phyloP scores from a whole-genome alignment of 2,888 invertebrate species.

The Lasioglossum marginatum region DNA sequence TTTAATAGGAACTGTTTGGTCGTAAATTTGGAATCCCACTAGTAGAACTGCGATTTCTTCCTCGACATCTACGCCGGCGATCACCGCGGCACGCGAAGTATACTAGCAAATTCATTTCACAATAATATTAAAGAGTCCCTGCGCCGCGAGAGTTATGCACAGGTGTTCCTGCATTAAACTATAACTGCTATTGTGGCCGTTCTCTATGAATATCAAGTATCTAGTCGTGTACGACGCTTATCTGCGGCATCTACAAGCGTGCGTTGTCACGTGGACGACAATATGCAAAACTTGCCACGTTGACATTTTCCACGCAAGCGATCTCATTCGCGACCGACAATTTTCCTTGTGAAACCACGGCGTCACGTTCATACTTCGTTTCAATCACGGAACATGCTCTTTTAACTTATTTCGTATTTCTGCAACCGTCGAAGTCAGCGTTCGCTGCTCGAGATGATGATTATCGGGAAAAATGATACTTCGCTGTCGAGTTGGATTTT shows the following conservation, averaged over 20 bases:
- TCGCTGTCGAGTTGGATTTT: neutral
- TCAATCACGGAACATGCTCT: neutral
- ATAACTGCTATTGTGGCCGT: slow-evolving; percentile 26
- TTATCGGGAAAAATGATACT: neutral
- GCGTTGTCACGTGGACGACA: slow-evolving; percentile 20
- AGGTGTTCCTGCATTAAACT: slow-evolving; percentile 40
- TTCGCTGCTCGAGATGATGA: neutral
- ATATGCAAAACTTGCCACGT: slow-evolving; percentile 15
- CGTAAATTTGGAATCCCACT: neutral
- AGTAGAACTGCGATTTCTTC: neutral
- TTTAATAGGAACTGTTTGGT: neutral
- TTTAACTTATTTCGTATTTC: neutral
- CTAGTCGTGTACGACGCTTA: slow-evolving; percentile 26
- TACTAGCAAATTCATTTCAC: slow-evolving; percentile 21
- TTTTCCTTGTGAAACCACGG: neutral
- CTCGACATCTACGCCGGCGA: neutral
- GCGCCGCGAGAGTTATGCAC: slow-evolving; percentile 16
- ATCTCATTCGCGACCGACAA: slow-evolving; percentile 1
- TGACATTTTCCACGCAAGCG: slow-evolving; percentile 17
- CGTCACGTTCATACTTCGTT: neutral
- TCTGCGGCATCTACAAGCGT: slow-evolving; percentile 26
- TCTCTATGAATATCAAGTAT: slow-evolving; percentile 32
- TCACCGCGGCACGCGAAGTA: neutral
- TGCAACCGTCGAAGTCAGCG: too few species aligned
- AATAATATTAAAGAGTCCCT: slow-evolving; percentile 1